A percentile compares a stretch with the other conserved stretches of the same genome.
Evolutionary conservation across 2,113 vertebrate genomes (phyloP).

Genomic region (Tyrannus savana): DNA sequence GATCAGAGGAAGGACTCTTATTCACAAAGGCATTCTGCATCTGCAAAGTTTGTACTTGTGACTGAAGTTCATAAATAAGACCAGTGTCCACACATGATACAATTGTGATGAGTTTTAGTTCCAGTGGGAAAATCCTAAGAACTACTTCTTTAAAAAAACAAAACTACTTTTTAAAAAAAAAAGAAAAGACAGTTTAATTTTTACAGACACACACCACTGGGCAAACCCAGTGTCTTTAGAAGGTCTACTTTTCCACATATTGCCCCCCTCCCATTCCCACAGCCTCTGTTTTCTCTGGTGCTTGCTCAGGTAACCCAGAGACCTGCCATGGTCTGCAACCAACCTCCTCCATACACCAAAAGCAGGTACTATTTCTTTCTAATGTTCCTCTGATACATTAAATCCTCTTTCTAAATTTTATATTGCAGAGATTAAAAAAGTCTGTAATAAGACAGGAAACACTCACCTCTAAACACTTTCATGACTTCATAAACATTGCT

Average conservation of each 20-base stretch:
- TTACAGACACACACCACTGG: neutral
- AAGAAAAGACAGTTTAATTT: neutral
- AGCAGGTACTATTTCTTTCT: neutral
- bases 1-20: neutral
- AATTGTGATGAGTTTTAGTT: neutral
- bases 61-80: neutral
- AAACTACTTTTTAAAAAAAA: neutral
- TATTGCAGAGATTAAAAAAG: neutral
- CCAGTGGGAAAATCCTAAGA: neutral
- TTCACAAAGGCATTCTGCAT: neutral
- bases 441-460: neutral
- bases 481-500: neutral
- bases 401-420: neutral
- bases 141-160: neutral
- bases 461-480: neutral
- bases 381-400: neutral
- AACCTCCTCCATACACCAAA: neutral
- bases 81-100: neutral
- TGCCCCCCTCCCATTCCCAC: fast-evolving
- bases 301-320: neutral
- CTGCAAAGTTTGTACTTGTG: neutral
- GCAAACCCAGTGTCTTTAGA: neutral
- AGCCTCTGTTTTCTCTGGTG: neutral
- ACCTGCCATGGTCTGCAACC: neutral
- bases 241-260: neutral